phyloP scores from a whole-genome alignment of 2,797 vertebrate genomes.

The Falco berigora region DNA sequence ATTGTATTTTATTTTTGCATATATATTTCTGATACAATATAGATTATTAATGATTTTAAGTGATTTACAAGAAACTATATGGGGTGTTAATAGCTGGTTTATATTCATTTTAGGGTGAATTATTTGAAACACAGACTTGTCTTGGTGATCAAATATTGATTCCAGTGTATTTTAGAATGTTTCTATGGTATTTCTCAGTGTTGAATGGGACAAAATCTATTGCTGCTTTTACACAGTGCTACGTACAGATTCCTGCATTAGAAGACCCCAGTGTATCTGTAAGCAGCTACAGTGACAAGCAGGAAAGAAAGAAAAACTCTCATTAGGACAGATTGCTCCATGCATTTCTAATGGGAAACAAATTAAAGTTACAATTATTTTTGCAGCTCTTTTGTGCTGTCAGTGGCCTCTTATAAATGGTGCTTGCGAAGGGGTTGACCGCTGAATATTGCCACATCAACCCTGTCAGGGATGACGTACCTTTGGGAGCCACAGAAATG shows the following conservation, averaged over 20 bases:
- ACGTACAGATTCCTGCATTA: not conserved
- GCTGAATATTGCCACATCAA: not conserved
- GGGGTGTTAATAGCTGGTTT: not conserved
- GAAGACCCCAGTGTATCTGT: not conserved
- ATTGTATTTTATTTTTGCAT: not conserved
- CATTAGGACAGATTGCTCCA: not conserved
- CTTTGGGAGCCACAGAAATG: not conserved
- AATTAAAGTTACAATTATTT: constrained; percentile 27
- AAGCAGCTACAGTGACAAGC: not conserved
- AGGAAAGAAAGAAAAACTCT: not conserved
- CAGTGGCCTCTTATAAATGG: not conserved
- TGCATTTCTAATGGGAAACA: not conserved
- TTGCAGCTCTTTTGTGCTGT: not conserved
- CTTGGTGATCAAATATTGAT: not conserved
- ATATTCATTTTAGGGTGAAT: not conserved
- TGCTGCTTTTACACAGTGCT: not conserved
- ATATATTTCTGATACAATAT: not conserved
- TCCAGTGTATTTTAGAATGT: not conserved
- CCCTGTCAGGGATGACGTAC: not conserved
- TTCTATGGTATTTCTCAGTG: not conserved
- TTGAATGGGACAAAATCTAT: not conserved
- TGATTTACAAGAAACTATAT: not conserved
- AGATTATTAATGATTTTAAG: not conserved
- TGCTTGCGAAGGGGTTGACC: not conserved
- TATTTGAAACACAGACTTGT: not conserved